Percentiles rank a stretch among this genome's conserved stretches.
These are phyloP conservation scores for Gnatocerus cornutus DNA, from an alignment of 2,888 invertebrate species.

Conservation along the genomic window DNA sequence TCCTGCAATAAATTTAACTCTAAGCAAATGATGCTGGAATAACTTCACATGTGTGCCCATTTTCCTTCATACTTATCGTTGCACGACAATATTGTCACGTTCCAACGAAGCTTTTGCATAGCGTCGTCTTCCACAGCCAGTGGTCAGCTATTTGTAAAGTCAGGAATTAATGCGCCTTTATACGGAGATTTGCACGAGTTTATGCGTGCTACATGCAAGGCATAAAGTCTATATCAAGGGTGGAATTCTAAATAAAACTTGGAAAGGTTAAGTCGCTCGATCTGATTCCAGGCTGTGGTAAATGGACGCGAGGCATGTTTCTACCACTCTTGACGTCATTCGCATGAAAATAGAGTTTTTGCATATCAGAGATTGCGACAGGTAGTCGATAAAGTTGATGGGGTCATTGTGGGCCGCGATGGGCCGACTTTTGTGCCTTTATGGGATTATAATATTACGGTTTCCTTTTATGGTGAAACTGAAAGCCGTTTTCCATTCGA, in stretches of 20 bases:
- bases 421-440: constrained; percentile 39
- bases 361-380: constrained; percentile 41
- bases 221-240: constrained; percentile 44
- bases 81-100: neutral
- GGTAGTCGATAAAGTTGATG: constrained; percentile 46
- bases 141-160: constrained; percentile 43
- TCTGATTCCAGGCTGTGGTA: constrained; percentile 44
- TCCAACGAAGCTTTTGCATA: constrained; percentile 30
- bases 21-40: neutral
- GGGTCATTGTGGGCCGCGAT: constrained; percentile 31
- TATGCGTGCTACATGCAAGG: constrained; percentile 51
- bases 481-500: constrained; percentile 42
- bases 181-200: constrained; percentile 50
- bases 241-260: constrained; percentile 51
- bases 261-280: constrained; percentile 49
- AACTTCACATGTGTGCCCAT: neutral
- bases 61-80: neutral
- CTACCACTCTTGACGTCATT: constrained; percentile 46
- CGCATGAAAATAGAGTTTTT: constrained; percentile 42
- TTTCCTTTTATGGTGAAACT: constrained; percentile 40
- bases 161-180: constrained; percentile 44
- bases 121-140: constrained; percentile 18
- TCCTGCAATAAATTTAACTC: no score
- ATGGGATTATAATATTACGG: constrained; percentile 46
- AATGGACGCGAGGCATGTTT: constrained; percentile 47